Evolutionary conservation across 2,888 invertebrate species (phyloP), one percentile per base, ranked within the genome.

Genomic region (Orthosia gracilis): DNA sequence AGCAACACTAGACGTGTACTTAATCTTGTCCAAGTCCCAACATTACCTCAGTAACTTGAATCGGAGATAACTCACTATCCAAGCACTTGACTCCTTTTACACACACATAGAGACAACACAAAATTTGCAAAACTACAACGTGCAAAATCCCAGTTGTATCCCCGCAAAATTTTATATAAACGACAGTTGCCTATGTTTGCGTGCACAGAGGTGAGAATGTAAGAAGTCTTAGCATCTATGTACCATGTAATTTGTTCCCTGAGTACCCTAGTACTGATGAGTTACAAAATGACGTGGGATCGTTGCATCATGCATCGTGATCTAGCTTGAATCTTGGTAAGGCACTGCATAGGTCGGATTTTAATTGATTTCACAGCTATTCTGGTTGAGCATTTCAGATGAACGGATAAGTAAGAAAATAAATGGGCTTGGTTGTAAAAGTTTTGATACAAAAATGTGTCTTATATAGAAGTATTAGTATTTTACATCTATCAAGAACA

Each of bases 201-300:
- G 54, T 70, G 62, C 17, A 17, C 0, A 0, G 9, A 40, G 23
- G 13, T 40, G 11, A 57, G 23, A 74, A 59, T 63, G 2, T 50
- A 58, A n/a, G 50, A 13, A 69, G 67, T 73, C 2, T 40, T 58
- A 13, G 52, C 52, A 50, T 59, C 26, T 61, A 18, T 55, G 26
- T 45, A 54, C 26, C 50, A 52, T 62, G 55, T 63, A 79, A 83
- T 80, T 71, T 74, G 80, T 59, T 57, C 68, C 31, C 65, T 52
- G 55, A 80, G 74, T 69, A 78, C 66, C 57, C 50, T 50, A 17
- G 79, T 79, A 78, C 82, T 87, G 87, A 89, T 90, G 89, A 88
- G 87, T 88, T 91, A 88, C 91, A 90, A 91, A 91, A 92, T 89
- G 89, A 90, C 87, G 89, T 89, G 89, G 86, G 89, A 89, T 85